These are phyloP conservation scores for Dasyornis broadbenti DNA, from an alignment of 2,113 vertebrate genomes.

Conservation along the genomic window DNA sequence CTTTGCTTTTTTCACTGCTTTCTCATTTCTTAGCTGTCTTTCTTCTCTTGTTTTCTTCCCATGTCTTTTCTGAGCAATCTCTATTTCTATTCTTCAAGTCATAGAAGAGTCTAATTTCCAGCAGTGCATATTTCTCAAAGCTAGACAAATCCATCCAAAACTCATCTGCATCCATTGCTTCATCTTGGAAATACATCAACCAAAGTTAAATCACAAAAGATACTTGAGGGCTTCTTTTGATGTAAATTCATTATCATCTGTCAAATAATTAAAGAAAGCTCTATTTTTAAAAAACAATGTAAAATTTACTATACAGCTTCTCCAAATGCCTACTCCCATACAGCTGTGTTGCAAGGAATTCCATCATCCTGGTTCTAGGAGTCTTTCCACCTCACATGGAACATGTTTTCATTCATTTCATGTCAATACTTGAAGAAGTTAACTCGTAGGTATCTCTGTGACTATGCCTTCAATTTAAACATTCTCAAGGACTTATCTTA, in stretches of 20 bases:
- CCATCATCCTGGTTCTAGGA: neutral
- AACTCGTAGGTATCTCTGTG: neutral
- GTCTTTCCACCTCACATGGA: neutral
- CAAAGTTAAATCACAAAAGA: neutral
- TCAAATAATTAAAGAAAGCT: neutral
- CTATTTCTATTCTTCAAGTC: neutral
- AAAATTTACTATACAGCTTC: neutral
- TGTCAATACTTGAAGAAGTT: neutral
- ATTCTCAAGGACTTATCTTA: neutral
- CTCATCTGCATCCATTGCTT: neutral
- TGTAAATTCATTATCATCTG: neutral
- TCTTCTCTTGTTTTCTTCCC: neutral
- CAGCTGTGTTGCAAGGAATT: neutral
- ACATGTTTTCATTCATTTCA: neutral
- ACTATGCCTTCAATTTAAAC: neutral
- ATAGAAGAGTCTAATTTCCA: neutral
- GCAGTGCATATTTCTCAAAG: neutral
- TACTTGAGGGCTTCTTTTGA: neutral
- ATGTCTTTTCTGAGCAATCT: neutral
- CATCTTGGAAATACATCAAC: neutral
- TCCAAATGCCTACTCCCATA: neutral
- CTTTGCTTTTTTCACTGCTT: neutral
- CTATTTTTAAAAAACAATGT: neutral
- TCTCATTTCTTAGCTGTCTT: neutral
- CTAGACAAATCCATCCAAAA: neutral